Base-by-base conservation (phyloP, 2,888 invertebrate species). In the Lamellibrachia columna region DNA sequence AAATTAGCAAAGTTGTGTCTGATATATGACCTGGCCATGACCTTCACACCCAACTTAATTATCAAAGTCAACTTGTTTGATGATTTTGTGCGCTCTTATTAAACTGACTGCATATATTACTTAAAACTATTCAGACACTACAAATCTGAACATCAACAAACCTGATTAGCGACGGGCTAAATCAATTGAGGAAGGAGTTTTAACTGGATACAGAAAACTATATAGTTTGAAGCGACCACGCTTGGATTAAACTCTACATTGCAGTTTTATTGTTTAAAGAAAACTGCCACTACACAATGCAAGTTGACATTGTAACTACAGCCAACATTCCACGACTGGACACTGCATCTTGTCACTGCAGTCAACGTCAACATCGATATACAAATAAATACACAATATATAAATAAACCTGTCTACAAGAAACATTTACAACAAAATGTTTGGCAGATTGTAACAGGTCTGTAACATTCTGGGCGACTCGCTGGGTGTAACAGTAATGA, bases 361-460 rank as follows among this genome's bases (percentile, higher is more conserved):
- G 75, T 75, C 3, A 22, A 75, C 75, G n/a, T 75, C 75, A 75
- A 75, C 75, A 75, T 75, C 75, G 75, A 75, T 75, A 75, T 75
- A 75, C 75, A 75, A 75, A 75, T 75, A 75, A 75, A 75, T 75
- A 75, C 75, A 75, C 75, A 75, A 75, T 75, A 75, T 75, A 75
- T 75, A 75, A 75, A 75, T 75, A 75, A 75, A 75, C 22, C 22
- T 75, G 75, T 75, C 75, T 75, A 75, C 75, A 75, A 75, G 75
- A 75, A 75, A 75, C 75, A 75, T 75, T 22, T 75, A 75, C 75
- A 75, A 75, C 75, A 75, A 75, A 75, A 75, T 75, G 75, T 75
- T 75, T 75, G 75, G 75, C 75, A 75, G 75, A 75, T 22, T 75
- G 3, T 75, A 9, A 55, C 55, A 55, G 8, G 22, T 22, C 15